Percentiles rank a stretch among this genome's conserved stretches.
phyloP scores from a whole-genome alignment of 2,888 invertebrate genomes.

The Hymenopus coronatus region DNA sequence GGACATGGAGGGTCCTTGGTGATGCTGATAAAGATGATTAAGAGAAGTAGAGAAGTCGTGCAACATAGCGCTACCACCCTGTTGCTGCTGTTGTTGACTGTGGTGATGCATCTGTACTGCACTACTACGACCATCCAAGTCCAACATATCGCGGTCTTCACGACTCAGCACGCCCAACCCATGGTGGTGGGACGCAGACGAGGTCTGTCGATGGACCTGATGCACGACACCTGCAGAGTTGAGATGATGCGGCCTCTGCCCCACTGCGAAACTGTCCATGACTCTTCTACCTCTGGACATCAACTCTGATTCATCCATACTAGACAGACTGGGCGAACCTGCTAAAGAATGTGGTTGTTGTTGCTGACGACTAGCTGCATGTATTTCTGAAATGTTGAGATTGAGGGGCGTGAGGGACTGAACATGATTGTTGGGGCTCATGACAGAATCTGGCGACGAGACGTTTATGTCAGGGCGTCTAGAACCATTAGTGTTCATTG shows the following conservation, averaged over 20 bases:
- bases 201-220: conserved; percentile 25
- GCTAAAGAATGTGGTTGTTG: conserved; percentile 24
- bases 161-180: conserved; percentile 9
- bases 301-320: conserved; percentile 23
- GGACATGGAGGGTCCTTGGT: conserved; percentile 22
- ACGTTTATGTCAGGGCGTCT: conserved; percentile 6
- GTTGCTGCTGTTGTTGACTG: conserved; percentile 5
- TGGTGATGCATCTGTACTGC: conserved; percentile 19
- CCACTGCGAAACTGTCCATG: conserved; percentile 1
- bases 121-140: conserved; percentile 17
- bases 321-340: conserved; percentile 4
- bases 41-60: conserved; percentile 28
- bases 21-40: conserved; percentile 29
- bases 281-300: conserved; percentile 22
- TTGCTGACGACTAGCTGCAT: conserved; percentile 25
- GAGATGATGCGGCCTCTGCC: conserved; percentile 18
- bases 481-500: conserved; percentile 16
- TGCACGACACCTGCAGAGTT: conserved; percentile 11
- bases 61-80: conserved; percentile 14
- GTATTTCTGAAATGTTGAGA: conserved; percentile 32
- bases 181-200: conserved; percentile 1
- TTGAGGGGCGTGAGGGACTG: conserved; percentile 28
- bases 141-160: conserved; percentile 23
- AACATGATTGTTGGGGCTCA: conserved; percentile 24
- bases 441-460: conserved; percentile 4